A percentile compares a stretch with the other conserved stretches of the same genome.
phyloP scores from a whole-genome alignment of 2,797 vertebrate species.

The Chanos chanos region DNA sequence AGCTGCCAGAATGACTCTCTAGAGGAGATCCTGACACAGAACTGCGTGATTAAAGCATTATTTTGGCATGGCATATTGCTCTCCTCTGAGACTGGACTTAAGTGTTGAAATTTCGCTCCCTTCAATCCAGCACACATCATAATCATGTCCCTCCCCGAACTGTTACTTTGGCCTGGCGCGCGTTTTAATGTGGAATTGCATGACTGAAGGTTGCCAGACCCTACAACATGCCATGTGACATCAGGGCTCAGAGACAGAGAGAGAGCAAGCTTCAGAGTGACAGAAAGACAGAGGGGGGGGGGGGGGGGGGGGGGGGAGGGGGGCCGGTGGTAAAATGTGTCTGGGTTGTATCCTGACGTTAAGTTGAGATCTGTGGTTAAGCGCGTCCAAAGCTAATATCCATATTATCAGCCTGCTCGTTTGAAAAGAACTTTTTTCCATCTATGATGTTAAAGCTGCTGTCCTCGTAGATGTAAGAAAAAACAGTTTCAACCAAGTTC shows the following conservation, averaged over 20 bases:
- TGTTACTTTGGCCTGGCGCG: conserved; percentile 1
- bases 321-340: conserved; percentile 35
- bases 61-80: not conserved
- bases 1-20: too few relatives aligned
- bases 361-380: conserved; percentile 41
- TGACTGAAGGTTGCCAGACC: conserved; percentile 8
- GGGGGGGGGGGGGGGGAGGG: not conserved
- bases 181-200: not conserved
- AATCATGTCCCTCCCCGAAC: not conserved
- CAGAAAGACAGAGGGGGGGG: not conserved
- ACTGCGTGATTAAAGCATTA: too few relatives aligned
- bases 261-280: not conserved
- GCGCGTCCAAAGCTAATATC: conserved; percentile 17
- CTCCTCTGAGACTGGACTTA: not conserved
- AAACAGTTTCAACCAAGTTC: too few relatives aligned
- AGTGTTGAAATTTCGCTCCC: not conserved
- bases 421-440: too few relatives aligned
- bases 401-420: conserved; percentile 12
- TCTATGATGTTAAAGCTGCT: too few relatives aligned
- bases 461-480: too few relatives aligned
- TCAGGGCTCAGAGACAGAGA: not conserved
- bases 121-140: conserved; percentile 12
- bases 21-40: too few relatives aligned
- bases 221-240: conserved; percentile 3
- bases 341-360: conserved; percentile 34